These are phyloP conservation scores for Lepus oiostolus DNA, from an alignment of 2,797 vertebrate species.

Conservation along the genomic window DNA sequence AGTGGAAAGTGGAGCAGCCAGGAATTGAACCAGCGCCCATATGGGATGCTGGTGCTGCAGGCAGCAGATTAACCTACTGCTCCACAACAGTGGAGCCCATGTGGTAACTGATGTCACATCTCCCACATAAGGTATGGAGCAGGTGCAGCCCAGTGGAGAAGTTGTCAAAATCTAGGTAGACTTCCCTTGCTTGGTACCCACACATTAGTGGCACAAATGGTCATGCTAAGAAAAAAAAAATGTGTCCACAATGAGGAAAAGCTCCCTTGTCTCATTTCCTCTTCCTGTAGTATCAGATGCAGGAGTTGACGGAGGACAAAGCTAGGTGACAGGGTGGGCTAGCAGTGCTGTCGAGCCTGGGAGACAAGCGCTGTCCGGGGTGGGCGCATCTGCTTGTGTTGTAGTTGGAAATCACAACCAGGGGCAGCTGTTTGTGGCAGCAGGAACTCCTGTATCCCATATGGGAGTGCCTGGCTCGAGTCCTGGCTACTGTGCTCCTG, in stretches of 20 bases:
- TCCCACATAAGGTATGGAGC: background rate
- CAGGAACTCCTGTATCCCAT: too few species aligned
- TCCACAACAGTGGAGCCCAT: background rate
- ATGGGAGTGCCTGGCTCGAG: too few species aligned
- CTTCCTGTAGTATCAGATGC: background rate
- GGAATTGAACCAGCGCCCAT: too few species aligned
- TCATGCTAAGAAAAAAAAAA: background rate
- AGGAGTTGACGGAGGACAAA: background rate
- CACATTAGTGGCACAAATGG: background rate
- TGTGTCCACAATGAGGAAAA: background rate
- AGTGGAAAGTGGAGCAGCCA: too few species aligned
- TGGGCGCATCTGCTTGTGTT: background rate
- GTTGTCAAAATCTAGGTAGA: background rate
- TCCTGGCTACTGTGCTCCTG: too few species aligned
- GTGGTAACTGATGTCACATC: background rate
- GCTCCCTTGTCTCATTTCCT: background rate
- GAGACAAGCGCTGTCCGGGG: background rate
- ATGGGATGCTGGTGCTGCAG: too few species aligned
- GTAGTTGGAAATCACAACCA: background rate
- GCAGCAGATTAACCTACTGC: too few species aligned
- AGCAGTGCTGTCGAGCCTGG: background rate
- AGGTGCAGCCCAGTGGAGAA: too few species aligned
- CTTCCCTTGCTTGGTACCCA: background rate
- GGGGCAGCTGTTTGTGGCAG: too few species aligned
- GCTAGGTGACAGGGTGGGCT: background rate